Base-by-base conservation (phyloP, 1,140 invertebrate genomes). In the Scaptomyza montana region DNA sequence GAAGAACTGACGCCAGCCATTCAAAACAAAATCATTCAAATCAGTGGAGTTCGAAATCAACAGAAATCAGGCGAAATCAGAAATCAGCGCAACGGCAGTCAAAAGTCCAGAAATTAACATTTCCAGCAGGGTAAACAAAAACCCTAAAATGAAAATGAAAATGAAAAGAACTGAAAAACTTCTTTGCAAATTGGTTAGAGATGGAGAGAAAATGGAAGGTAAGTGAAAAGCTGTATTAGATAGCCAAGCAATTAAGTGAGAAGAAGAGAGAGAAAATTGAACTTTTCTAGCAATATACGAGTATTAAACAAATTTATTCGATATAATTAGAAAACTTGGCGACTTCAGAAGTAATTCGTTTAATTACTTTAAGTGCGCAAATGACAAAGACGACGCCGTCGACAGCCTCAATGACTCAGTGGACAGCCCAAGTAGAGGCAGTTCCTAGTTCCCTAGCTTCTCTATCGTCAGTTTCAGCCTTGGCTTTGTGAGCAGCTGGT, bases 321-420 rank as follows among this genome's bases (percentile, higher is more conserved):
- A 90, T 90, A 90, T 90, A 90, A 90, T 90, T 86, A 90, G 86
- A 81, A 87, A 90, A 90, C 86, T 90, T 90, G 86, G 86, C 81
- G 86, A 90, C 86, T 90, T 90, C 78, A 90, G 76, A 90, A 90
- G 78, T 90, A 86, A 90, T 86, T 79, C 81, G 75, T 81, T 82
- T 90, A 90, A 90, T 90, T 90, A 90, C 86, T 90, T 82, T 62
- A 86, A 90, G 81, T 90, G 80, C 86, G 67, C 69, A 77, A 80
- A 80, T 66, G 69, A 72, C 57, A 25, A 25, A 25, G 21, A 25
- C 21, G 2, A 25, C 21, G 21, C 21, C 21, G 21, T 1, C 21
- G 69, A 57, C 56, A 28, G 64, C 30, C 7, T 33, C 60, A 68
- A 51, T 67, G 78, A 62, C 66, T 46, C 70, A 72, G 33, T 72